Evolutionary conservation across 2,797 vertebrate genomes (phyloP), one percentile per base, ranked within the genome.

Genomic region (Malurus leucopterus): DNA sequence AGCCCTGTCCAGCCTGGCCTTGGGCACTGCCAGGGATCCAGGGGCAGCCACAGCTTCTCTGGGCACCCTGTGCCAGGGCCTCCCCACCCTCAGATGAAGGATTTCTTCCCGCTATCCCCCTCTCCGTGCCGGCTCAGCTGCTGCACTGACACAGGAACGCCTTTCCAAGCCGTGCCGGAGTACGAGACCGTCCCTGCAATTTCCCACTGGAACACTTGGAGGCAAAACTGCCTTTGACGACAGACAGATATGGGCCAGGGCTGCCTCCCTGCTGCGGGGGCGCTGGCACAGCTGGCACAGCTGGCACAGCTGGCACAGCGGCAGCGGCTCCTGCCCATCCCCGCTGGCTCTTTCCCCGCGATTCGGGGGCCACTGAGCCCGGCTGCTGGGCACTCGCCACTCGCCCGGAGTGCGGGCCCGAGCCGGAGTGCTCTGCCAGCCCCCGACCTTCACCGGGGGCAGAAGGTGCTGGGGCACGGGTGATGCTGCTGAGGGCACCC

Each of bases 331-430:
- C 65, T 59, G 65, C 50, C 2, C 6, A 3, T 17, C 44, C 15
- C 14, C 49, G 26, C n/a, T 9, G 76, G 13, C 21, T 59, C 64
- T 44, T 11, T 15, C 32, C 36, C 3, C 20, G 51, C 2, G 8
- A 7, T 2, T 6, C 0, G 1, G 17, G 50, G 61, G 8, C 6
- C 19, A 1, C 36, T 2, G 7, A 13, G 1, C 21, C 16, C 50
- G 1, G 29, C 4, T n/a, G 5, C 36, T 24, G 67, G 32, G 49
- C 47, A 20, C 2, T n/a, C 22, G 38, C 8, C 4, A 4, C 47
- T 15, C 5, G 71, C 15, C 4, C 75, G 5, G 63, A 7, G 15
- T 4, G 43, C 24, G 68, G 10, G 30, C 11, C 30, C 4, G 20
- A 0, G 3, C 58, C 1, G 2, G 8, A n/a, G 15, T 6, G 34